These are phyloP conservation scores for Vanacampus margaritifer DNA, from an alignment of 2,113 vertebrate genomes.

Conservation along the genomic window DNA sequence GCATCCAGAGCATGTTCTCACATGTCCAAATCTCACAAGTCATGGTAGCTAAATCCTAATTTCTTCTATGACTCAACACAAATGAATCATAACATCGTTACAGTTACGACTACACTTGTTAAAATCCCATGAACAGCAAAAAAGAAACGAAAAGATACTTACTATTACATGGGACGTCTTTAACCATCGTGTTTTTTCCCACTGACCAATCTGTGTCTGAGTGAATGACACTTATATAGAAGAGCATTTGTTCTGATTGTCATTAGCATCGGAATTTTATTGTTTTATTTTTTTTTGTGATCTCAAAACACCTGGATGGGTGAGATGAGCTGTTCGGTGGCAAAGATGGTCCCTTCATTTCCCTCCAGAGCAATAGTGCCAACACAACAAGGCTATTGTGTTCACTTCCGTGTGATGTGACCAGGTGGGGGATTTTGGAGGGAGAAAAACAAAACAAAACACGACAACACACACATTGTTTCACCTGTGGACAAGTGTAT, in stretches of 20 bases:
- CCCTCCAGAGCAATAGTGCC: conserved; percentile 23
- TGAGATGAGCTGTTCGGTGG: neutral
- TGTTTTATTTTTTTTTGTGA: neutral
- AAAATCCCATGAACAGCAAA: too few species aligned
- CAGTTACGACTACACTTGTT: too few species aligned
- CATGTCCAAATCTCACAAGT: too few species aligned
- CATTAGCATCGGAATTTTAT: neutral
- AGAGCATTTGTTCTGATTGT: neutral
- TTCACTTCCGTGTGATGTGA: conserved; percentile 34
- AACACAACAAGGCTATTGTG: conserved; percentile 54
- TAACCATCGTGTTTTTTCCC: too few species aligned
- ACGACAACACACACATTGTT: conserved; percentile 32
- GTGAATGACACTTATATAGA: neutral
- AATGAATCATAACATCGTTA: too few species aligned
- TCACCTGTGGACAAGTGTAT: conserved; percentile 11
- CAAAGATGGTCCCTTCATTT: conserved; percentile 27
- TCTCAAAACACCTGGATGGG: conserved; percentile 21
- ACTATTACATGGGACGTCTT: too few species aligned
- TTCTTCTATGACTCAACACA: too few species aligned
- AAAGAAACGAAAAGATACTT: neutral
- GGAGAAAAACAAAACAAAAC: neutral
- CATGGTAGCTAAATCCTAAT: too few species aligned
- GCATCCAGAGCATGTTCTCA: too few species aligned
- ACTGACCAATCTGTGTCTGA: neutral
- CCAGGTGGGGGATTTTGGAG: conserved; percentile 19